phyloP scores from a whole-genome alignment of 2,888 invertebrate genomes.

The Melanargia galathea region DNA sequence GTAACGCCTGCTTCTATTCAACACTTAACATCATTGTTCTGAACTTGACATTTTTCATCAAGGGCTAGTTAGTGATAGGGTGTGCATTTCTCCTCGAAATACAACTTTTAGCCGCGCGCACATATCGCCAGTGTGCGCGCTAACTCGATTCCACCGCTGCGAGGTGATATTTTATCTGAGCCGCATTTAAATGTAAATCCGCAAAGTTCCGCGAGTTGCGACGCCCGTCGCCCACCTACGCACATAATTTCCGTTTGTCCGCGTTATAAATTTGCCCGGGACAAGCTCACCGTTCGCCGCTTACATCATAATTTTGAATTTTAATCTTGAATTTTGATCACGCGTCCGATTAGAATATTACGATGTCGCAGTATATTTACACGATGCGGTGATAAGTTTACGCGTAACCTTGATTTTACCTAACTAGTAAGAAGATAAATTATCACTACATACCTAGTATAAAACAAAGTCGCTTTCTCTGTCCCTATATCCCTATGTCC shows the following conservation, averaged over 20 bases:
- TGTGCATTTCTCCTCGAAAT: too few species aligned
- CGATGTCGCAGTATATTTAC: slow-evolving; percentile 24
- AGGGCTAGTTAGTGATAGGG: too few species aligned
- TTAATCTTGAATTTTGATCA: slow-evolving; percentile 59
- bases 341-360: slow-evolving; percentile 47
- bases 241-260: slow-evolving; percentile 69
- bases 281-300: slow-evolving; percentile 36
- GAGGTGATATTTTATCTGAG: slow-evolving; percentile 73
- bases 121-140: not conserved
- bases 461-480: too few species aligned
- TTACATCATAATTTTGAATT: slow-evolving; percentile 63
- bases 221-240: slow-evolving; percentile 65
- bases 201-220: slow-evolving; percentile 62
- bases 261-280: slow-evolving; percentile 62
- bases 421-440: not conserved
- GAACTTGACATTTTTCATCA: too few species aligned
- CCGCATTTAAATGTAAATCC: slow-evolving; percentile 76
- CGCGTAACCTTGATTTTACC: not conserved
- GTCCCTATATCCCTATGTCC: too few species aligned
- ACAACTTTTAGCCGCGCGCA: not conserved
- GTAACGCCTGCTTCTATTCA: too few species aligned
- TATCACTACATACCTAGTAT: too few species aligned
- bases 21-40: too few species aligned
- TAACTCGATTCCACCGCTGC: slow-evolving; percentile 29
- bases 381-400: not conserved